Evolutionary conservation across 2,797 vertebrate species (phyloP).

Genomic region (Megalops cyprinoides): DNA sequence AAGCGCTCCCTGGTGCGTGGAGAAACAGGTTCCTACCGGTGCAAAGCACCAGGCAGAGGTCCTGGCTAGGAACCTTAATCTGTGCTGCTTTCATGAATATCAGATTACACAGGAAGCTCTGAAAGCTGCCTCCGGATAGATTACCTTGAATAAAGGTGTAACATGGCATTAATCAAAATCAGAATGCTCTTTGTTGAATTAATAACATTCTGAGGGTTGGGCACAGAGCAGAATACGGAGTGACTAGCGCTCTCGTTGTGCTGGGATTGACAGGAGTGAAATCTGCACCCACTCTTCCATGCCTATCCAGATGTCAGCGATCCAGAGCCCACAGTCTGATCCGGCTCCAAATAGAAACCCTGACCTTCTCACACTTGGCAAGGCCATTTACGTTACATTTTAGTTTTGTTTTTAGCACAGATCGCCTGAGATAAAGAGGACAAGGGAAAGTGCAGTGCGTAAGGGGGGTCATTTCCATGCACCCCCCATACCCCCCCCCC

Average conservation of each 20-base stretch:
- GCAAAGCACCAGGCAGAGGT: neutral
- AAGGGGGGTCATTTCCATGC: constrained; percentile 43
- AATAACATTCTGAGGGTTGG: neutral
- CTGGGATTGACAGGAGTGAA: neutral
- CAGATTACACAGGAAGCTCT: neutral
- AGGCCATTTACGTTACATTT: too few species aligned
- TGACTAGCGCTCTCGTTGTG: neutral
- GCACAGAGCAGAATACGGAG: neutral
- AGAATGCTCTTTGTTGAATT: neutral
- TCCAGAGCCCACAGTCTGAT: neutral
- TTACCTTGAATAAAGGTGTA: neutral
- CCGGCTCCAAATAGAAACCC: neutral
- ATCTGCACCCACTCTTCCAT: neutral
- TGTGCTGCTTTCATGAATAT: neutral
- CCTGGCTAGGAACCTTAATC: neutral
- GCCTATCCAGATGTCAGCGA: neutral
- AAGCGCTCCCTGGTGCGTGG: neutral
- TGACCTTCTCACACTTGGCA: neutral
- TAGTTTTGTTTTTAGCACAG: too few species aligned
- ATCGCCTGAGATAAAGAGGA: too few species aligned
- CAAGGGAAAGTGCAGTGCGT: constrained; percentile 43
- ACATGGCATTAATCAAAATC: neutral
- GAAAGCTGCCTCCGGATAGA: neutral
- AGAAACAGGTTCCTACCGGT: neutral
- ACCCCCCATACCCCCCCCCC: constrained; percentile 30